Base-by-base conservation (phyloP, 1,140 invertebrate species). In the Hycleus phaleratus region DNA sequence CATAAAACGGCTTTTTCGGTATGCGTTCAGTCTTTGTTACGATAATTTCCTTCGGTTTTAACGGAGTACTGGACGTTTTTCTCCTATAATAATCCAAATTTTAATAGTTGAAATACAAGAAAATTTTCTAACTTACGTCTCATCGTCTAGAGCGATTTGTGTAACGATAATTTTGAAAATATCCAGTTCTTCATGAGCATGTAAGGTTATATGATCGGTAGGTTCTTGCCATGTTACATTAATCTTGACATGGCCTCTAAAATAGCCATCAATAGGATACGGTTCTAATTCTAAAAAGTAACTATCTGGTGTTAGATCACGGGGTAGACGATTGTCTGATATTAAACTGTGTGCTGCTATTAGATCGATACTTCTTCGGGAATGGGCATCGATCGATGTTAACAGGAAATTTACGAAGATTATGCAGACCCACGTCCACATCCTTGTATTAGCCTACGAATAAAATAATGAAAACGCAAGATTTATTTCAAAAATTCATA, bases 231-330 rank as follows among this genome's bases (percentile, higher is more conserved):
- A 85, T 0, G 74, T 82, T 7, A 84, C 69, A 58, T 82, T 80
- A 42, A 87, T 85, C 54, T 74, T 76, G 0, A 87, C 78, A 40
- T 73, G 68, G 9, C 85, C 85, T 43, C 74, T 78, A 63, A 84
- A 87, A 2, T 77, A 71, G 0, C 75, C 75, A 45, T 83, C 75
- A 38, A 78, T 76, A 0, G 82, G 69, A 47, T 78, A 79, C 0
- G 85, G 82, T 51, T 83, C 77, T 8, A 87, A 65, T 18, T 83
- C 75, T 10, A 87, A 61, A n/a, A 76, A 72, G 62, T 87, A 87
- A 12, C 73, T 77, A 2, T 71, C 77, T 0, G 85, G 84, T n/a
- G 75, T 70, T 0, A 85, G 73, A 24, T 79, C 75, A 26, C 75
- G 74, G 2, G 81, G 78, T 32, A 84, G 69, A 24, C 80, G 76